These are phyloP conservation scores for Machimus atricapillus DNA, from an alignment of 2,888 invertebrate genomes.

Conservation along the genomic window DNA sequence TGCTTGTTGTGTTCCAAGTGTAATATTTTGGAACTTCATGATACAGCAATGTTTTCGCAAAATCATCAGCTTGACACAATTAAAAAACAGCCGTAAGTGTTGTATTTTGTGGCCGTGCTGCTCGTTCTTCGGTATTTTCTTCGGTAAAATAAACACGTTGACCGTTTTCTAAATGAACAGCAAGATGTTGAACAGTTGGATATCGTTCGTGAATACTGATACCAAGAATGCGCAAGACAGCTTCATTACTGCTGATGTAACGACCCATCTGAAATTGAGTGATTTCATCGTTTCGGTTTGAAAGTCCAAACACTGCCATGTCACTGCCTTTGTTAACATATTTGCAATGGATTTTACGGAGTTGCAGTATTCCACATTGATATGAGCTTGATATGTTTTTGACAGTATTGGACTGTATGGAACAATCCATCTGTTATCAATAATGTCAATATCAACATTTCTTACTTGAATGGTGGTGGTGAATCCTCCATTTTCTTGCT, in stretches of 20 bases:
- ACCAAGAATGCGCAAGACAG: slow-evolving; percentile 48
- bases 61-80: slow-evolving; percentile 52
- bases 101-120: slow-evolving; percentile 45
- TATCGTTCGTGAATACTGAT: slow-evolving; percentile 49
- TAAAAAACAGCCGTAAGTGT: slow-evolving; percentile 53
- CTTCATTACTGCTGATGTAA: slow-evolving; percentile 52
- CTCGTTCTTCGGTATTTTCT: slow-evolving; percentile 47
- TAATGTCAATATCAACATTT: slow-evolving; percentile 44
- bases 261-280: background rate
- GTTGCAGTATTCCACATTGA: slow-evolving; percentile 59
- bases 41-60: slow-evolving; percentile 53
- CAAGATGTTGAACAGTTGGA: slow-evolving; percentile 45
- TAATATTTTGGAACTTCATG: slow-evolving; percentile 54
- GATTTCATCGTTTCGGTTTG: slow-evolving; percentile 26
- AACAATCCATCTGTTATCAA: slow-evolving; percentile 57
- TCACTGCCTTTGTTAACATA: slow-evolving; percentile 11
- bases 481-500: slow-evolving; percentile 42
- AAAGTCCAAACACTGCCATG: background rate
- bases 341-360: slow-evolving; percentile 40
- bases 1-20: slow-evolving; percentile 55
- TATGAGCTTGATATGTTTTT: slow-evolving; percentile 53
- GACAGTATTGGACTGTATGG: slow-evolving; percentile 54
- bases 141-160: slow-evolving; percentile 53
- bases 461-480: slow-evolving; percentile 37
- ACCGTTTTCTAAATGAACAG: slow-evolving; percentile 43